phyloP scores from a whole-genome alignment of 2,888 invertebrate genomes.

The Drosophila lacicola region DNA sequence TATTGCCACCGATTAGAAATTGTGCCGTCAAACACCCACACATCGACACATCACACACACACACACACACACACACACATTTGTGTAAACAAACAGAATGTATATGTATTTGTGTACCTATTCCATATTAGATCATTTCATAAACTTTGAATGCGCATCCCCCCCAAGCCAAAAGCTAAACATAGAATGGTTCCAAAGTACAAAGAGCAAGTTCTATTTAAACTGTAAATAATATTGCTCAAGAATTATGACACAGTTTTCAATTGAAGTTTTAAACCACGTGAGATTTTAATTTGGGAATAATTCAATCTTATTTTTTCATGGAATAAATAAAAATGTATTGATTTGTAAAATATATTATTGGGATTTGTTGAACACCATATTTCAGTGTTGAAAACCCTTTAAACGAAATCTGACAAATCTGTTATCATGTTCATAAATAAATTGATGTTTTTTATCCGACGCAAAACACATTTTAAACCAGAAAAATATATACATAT shows the following conservation, averaged over 20 bases:
- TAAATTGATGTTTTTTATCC: no score
- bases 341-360: background rate
- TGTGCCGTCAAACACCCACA: slow-evolving; percentile 23
- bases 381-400: no score
- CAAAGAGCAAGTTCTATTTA: background rate
- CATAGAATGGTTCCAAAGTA: background rate
- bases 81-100: background rate
- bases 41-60: background rate
- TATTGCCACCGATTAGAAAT: slow-evolving; percentile 68
- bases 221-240: no score
- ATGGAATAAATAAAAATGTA: no score
- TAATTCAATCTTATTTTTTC: no score
- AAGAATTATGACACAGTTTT: no score
- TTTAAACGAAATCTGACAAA: no score
- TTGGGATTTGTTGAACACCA: no score
- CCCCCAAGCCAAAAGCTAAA: background rate
- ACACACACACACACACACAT: background rate
- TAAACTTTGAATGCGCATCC: background rate
- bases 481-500: background rate
- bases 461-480: background rate
- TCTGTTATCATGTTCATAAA: no score
- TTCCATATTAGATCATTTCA: slow-evolving; percentile 9
- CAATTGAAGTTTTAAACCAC: no score
- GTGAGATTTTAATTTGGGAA: no score
- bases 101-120: background rate